Evolutionary conservation across 92 coral and sea anemone genomes (phyloP).

Genomic region (Ricordea florida): DNA sequence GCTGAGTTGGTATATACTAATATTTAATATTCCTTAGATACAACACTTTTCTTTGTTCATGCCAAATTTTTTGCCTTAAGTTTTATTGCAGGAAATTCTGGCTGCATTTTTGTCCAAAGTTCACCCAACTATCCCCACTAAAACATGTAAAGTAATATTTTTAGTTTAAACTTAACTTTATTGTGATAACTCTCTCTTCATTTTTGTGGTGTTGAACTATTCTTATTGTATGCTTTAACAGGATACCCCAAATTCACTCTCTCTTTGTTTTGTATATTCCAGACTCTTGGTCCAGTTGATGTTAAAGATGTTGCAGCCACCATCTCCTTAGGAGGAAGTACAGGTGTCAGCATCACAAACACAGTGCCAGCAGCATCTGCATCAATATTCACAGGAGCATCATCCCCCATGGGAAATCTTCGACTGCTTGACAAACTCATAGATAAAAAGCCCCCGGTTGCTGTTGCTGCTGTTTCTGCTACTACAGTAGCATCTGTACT

Average conservation of each 20-base stretch:
- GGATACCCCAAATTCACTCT: too few relatives aligned
- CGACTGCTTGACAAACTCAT: background rate
- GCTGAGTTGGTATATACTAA: too few relatives aligned
- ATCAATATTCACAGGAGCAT: slow-evolving; percentile 31
- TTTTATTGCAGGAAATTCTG: too few relatives aligned
- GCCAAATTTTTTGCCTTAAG: too few relatives aligned
- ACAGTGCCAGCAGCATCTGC: slow-evolving; percentile 26
- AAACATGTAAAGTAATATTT: too few relatives aligned
- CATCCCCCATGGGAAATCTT: slow-evolving; percentile 18
- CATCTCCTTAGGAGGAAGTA: background rate
- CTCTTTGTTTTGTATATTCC: background rate
- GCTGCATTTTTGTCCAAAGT: too few relatives aligned
- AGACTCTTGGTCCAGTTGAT: slow-evolving; percentile 11
- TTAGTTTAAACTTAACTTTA: too few relatives aligned
- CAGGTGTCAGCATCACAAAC: background rate
- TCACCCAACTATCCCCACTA: too few relatives aligned
- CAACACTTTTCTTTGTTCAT: too few relatives aligned
- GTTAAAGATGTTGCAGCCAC: background rate
- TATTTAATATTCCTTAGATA: too few relatives aligned
- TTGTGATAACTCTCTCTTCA: too few relatives aligned
- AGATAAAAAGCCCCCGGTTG: background rate
- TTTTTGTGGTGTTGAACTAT: background rate
- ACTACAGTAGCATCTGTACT: background rate
- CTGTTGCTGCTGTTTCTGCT: background rate
- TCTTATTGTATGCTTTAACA: background rate